Evolutionary conservation across 2,888 invertebrate species (phyloP), one percentile per base, ranked within the genome.

Genomic region (Dione juno): DNA sequence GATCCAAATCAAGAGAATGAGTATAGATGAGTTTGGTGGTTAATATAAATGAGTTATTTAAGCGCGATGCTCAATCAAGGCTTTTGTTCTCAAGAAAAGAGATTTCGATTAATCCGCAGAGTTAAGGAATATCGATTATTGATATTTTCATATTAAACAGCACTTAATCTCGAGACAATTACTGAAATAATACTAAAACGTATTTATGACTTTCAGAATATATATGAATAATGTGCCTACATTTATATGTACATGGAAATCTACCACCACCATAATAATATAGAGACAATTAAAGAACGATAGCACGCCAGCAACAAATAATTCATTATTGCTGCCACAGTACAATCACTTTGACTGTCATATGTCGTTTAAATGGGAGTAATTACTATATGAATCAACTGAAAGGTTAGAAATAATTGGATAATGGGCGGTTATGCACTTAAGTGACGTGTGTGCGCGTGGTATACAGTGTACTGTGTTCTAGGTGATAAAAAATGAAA

Each of bases 391-490:
- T 76, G 74, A 78, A 79, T 77, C 76, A 79, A 81, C 90, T 90
- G 89, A 92, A 92, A 92, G 93, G 93, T 92, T 92, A 91, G 86
- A 90, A 88, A 91, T 92, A 91, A 92, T 92, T 91, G 92, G 90
- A 92, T 92, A 92, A 92, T 91, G 76, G 82, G 82, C 81, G 85
- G 84, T 85, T 89, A 89, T 89, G 87, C 88, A 84, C 84, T 78
- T 79, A 88, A 90, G 89, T 89, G 88, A 88, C 87, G 85, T 83
- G 82, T 83, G 84, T 83, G 81, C 81, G 78, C 80, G 81, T 81
- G 85, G 82, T 84, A 80, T 72, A 67, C 28, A n/a, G 53, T n/a
- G 35, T 5, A 37, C 16, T 37, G 13, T 82, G 73, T 78, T 61
- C 67, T 79, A 80, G 75, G 78, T 77, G 77, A 74, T 74, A 74